Base-by-base conservation (phyloP, 2,888 invertebrate genomes). In the Rhorus exstirpatorius region DNA sequence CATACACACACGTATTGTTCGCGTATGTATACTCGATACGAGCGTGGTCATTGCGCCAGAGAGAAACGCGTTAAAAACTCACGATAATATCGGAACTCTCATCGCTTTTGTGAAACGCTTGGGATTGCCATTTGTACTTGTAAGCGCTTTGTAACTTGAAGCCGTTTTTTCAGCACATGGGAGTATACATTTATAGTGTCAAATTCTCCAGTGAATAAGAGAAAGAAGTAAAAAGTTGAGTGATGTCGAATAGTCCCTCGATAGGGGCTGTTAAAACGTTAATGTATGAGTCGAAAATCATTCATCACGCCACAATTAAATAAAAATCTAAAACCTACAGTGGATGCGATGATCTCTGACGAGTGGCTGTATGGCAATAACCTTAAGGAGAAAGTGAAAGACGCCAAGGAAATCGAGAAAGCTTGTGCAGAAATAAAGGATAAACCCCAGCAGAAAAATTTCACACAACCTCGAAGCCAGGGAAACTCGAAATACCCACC, bases 351-450 rank as follows among this genome's bases (percentile, higher is more conserved):
- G 8, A 17, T 77, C 1, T 76, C 77, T 0, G 21, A 49, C 7
- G 70, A 79, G 60, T 84, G 81, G 79, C 55, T 86, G 0, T 87
- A 84, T 19, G 80, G 81, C 0, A 24, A 76, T 1, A 71, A 85
- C 3, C 55, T 87, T 0, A 82, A 65, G 6, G 85, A 87, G 0
- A 74, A 83, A 12, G 31, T 87, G 0, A 86, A 84, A 26, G 84
- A 86, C 3, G 61, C 51, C 0, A 79, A 85, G 38, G 55, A 84
- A 2, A 63, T 87, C 0, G 86, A 85, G 26, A 87, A 61, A 7
- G 74, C 61, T 0, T 75, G 83, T 44, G 68, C 81, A 1, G 49
- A 74, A 7, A 85, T 85, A 0, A 21, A 51, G 21, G 31, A 31
- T 2, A 31, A 31, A n/a, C n/a, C n/a, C n/a, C n/a, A n/a, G n/a